Base-by-base conservation (phyloP, 2,113 vertebrate genomes). In the Nothoprocta perdicaria region DNA sequence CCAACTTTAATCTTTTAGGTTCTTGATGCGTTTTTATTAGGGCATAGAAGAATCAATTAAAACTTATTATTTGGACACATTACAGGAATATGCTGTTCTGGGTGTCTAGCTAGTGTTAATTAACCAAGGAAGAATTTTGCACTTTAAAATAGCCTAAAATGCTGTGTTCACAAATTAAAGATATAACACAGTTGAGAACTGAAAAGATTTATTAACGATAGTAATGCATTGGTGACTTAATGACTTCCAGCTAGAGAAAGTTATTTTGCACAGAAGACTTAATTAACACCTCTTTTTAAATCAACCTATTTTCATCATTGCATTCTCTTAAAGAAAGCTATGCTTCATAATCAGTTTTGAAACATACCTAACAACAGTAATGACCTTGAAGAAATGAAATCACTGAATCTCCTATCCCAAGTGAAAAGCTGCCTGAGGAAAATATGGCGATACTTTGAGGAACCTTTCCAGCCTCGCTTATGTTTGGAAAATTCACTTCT, bases 11-110 rank as follows among this genome's bases (percentile, higher is more conserved):
- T 92, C 46, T 94, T 96, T 96, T 78, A 89, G 79, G 33, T 35
- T 26, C 23, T 94, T 87, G 85, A 96, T 96, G 87, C 68, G 91
- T 94, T 95, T 96, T 96, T 96, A 96, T 94, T 95, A 85, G 57
- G 82, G 61, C 82, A 78, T 85, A 87, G 87, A 95, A 93, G 73
- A 96, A 95, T 95, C 84, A 94, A 96, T 96, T 96, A 96, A 92
- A 93, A 95, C 89, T 65, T 85, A 46, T 83, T 95, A 93, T 96
- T 93, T 94, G 92, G 79, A 83, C 63, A 73, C 89, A 72, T 94
- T 89, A 91, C 72, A 89, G 68, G 87, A 68, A 92, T 96, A 93
- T 94, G 89, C 38, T 89, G 79, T 88, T 89, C 75, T 92, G 76
- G 82, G 43, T 85, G 87, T 89, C 76, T 57, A 87, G 72, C 75